Percentiles rank a stretch among this genome's conserved stretches.
Evolutionary conservation across 2,888 invertebrate species (phyloP).

Genomic region (Acanthosepion lycidas): DNA sequence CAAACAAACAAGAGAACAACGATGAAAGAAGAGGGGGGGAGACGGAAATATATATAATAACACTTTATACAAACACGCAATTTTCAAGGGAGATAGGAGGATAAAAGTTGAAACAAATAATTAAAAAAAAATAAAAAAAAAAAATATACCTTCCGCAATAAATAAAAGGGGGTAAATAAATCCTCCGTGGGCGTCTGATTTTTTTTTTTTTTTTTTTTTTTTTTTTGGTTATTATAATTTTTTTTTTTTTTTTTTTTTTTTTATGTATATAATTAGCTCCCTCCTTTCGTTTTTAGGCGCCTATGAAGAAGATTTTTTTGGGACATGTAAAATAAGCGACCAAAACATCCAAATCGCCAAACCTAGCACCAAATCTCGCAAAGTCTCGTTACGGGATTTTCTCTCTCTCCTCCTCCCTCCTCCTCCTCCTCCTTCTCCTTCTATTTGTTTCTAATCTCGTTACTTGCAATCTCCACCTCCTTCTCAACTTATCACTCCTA

Average conservation of each 20-base stretch:
- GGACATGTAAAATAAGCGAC: constrained; percentile 12
- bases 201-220: neutral
- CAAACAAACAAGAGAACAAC: neutral
- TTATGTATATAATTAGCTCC: neutral
- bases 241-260: too few relatives aligned
- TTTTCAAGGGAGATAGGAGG: too few relatives aligned
- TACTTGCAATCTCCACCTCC: neutral
- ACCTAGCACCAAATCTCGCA: constrained; percentile 33
- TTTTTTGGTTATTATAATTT: too few relatives aligned
- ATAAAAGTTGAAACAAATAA: too few relatives aligned
- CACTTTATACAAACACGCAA: too few relatives aligned
- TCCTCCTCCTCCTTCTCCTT: neutral
- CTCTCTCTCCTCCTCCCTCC: neutral
- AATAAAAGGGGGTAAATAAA: constrained; percentile 33
- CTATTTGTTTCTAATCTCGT: constrained; percentile 20
- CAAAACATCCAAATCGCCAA: constrained; percentile 33
- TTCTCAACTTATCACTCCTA: neutral
- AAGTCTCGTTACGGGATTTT: constrained; percentile 33
- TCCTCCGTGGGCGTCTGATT: neutral
- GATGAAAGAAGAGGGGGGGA: neutral
- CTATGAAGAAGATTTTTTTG: constrained; percentile 33
- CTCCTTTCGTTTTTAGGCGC: constrained; percentile 33
- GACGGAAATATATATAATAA: neutral
- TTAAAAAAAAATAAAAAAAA: neutral
- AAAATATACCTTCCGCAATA: neutral